These are phyloP conservation scores for Mesaphorura yosii DNA, from an alignment of 1,140 invertebrate species.

Conservation along the genomic window DNA sequence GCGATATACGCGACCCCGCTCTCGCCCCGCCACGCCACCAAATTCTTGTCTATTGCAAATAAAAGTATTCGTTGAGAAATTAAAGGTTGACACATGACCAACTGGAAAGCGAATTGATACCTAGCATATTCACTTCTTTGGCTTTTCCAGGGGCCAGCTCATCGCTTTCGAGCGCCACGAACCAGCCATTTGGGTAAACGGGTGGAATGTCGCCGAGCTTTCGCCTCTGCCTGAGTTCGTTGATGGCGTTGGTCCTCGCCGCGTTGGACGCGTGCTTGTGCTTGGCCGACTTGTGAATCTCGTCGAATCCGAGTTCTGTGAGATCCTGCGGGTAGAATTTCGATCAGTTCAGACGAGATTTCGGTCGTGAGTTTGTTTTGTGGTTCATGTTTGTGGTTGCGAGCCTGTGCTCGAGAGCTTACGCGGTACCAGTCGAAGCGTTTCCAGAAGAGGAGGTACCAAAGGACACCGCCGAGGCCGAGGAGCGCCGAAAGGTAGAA, in stretches of 20 bases:
- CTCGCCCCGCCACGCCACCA: slow-evolving; percentile 43
- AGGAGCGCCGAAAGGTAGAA: too few species aligned
- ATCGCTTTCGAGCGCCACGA: slow-evolving; percentile 41
- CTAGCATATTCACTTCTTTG: slow-evolving; percentile 19
- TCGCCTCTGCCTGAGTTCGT: slow-evolving; percentile 29
- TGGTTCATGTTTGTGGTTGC: not conserved
- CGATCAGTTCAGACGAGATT: not conserved
- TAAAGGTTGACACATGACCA: not conserved
- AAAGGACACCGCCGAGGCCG: too few species aligned
- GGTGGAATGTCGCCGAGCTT: slow-evolving; percentile 39
- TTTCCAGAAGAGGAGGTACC: slow-evolving; percentile 25
- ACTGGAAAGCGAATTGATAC: not conserved
- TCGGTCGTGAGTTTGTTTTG: not conserved
- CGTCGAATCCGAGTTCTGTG: slow-evolving; percentile 9
- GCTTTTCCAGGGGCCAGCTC: slow-evolving; percentile 22
- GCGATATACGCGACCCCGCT: slow-evolving; percentile 39
- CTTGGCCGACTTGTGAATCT: not conserved
- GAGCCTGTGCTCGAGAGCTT: not conserved
- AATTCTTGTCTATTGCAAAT: too few species aligned
- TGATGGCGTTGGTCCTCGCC: slow-evolving; percentile 11
- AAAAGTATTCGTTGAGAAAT: slow-evolving; percentile 37
- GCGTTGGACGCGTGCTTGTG: not conserved
- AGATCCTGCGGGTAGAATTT: slow-evolving; percentile 7
- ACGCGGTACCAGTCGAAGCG: slow-evolving; percentile 24
- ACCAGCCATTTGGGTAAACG: slow-evolving; percentile 49